Percentiles rank a stretch among this genome's conserved stretches.
These are phyloP conservation scores for Pachypanchax playfairii DNA, from an alignment of 2,113 vertebrate genomes.

Conservation along the genomic window DNA sequence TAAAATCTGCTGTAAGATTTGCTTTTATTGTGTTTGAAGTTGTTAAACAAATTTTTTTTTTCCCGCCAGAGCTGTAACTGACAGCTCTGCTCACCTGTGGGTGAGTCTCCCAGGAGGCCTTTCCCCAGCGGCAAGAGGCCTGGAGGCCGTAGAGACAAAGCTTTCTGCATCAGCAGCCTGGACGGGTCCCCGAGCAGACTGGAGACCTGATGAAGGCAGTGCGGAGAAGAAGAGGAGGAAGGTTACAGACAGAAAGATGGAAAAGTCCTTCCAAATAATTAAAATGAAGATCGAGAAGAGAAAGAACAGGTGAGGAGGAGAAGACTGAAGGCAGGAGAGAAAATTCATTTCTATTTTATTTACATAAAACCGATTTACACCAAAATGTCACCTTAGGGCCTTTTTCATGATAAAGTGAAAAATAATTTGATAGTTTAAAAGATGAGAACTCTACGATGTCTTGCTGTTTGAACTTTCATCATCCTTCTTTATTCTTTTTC, in stretches of 20 bases:
- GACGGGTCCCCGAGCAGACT: conserved; percentile 93
- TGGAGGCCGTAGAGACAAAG: conserved; percentile 82
- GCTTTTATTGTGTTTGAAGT: conserved; percentile 4
- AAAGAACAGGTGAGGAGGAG: neutral
- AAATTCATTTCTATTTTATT: neutral
- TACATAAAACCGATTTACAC: neutral
- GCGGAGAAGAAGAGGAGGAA: conserved; percentile 28
- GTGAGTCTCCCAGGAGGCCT: conserved; percentile 87
- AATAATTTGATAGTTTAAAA: neutral
- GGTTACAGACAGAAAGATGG: neutral
- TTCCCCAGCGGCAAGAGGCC: conserved; percentile 81
- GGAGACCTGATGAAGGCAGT: conserved; percentile 79
- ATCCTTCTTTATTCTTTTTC: neutral
- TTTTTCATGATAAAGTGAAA: neutral
- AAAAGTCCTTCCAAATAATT: neutral
- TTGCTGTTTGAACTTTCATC: neutral
- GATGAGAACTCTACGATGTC: neutral
- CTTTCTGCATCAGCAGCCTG: conserved; percentile 86
- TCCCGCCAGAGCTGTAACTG: neutral
- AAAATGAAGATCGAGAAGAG: neutral
- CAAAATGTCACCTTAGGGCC: neutral
- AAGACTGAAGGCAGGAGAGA: neutral
- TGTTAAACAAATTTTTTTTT: conserved; percentile 3
- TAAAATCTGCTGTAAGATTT: too few relatives aligned
- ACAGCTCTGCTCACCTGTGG: conserved; percentile 80